Percentiles rank a stretch among this genome's conserved stretches.
phyloP scores from a whole-genome alignment of 2,888 invertebrate genomes.

The Cephalotes varians region DNA sequence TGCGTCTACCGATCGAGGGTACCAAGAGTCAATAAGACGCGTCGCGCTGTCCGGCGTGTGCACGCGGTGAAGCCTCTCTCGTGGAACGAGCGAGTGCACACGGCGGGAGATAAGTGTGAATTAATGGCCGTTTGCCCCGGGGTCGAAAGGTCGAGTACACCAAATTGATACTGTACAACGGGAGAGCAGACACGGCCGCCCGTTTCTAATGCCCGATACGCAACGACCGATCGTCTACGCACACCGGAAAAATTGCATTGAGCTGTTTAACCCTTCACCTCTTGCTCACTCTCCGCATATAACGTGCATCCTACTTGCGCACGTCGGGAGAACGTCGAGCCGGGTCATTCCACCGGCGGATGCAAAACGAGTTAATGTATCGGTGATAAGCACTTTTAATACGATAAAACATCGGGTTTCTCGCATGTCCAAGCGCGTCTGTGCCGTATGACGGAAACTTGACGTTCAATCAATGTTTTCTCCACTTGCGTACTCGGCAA shows the following conservation, averaged over 20 bases:
- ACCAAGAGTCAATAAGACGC: constrained; percentile 9
- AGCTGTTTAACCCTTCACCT: constrained; percentile 39
- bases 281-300: background rate
- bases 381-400: constrained; percentile 10
- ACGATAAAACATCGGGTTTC: constrained; percentile 4
- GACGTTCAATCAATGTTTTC: background rate
- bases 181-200: constrained; percentile 11
- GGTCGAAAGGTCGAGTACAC: constrained; percentile 30
- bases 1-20: background rate
- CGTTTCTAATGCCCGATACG: constrained; percentile 28
- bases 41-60: background rate
- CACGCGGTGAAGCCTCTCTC: background rate
- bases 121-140: constrained; percentile 45
- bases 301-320: constrained; percentile 13
- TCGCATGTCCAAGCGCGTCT: background rate
- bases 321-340: constrained; percentile 2
- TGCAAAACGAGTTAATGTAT: background rate
- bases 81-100: background rate
- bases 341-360: background rate
- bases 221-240: background rate
- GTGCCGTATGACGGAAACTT: background rate
- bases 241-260: constrained; percentile 34
- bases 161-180: constrained; percentile 28
- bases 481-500: background rate
- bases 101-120: constrained; percentile 43